A percentile compares a stretch with the other conserved stretches of the same genome.
These are phyloP conservation scores for Acrocyrtus sp. DNA, from an alignment of 2,888 invertebrate genomes.

Conservation along the genomic window DNA sequence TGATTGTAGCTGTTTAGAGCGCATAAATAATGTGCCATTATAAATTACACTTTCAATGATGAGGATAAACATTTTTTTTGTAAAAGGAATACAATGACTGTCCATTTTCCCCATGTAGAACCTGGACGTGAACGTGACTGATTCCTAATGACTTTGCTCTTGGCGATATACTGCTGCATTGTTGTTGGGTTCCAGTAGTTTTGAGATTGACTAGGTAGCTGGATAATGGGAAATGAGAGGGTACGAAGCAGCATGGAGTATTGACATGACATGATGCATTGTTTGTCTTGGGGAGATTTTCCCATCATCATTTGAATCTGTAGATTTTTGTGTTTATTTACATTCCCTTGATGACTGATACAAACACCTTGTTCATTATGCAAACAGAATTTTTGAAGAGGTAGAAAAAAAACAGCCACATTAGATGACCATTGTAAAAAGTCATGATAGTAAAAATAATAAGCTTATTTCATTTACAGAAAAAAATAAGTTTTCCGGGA, in stretches of 20 bases:
- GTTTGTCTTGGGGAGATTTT: background rate
- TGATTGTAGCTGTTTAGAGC: background rate
- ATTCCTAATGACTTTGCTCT: conserved; percentile 1
- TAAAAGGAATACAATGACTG: conserved; percentile 20
- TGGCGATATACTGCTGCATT: background rate
- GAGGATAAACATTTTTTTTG: conserved; percentile 13
- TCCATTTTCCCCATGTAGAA: conserved; percentile 9
- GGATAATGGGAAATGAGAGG: background rate
- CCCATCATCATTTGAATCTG: no score
- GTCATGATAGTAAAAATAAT: background rate
- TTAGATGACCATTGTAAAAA: no score
- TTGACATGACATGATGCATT: no score
- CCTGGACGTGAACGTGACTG: conserved; percentile 12
- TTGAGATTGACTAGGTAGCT: background rate
- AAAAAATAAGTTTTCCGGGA: background rate
- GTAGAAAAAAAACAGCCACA: background rate
- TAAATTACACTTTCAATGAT: conserved; percentile 1
- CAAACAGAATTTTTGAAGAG: background rate
- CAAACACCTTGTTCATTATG: conserved; percentile 8
- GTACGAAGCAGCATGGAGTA: no score
- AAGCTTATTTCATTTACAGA: background rate
- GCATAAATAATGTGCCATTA: conserved; percentile 30
- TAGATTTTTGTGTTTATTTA: background rate
- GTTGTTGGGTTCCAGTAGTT: background rate
- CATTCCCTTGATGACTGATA: conserved; percentile 4